phyloP scores from a whole-genome alignment of 2,888 invertebrate genomes.

The Hermaeophaga mercurialis region DNA sequence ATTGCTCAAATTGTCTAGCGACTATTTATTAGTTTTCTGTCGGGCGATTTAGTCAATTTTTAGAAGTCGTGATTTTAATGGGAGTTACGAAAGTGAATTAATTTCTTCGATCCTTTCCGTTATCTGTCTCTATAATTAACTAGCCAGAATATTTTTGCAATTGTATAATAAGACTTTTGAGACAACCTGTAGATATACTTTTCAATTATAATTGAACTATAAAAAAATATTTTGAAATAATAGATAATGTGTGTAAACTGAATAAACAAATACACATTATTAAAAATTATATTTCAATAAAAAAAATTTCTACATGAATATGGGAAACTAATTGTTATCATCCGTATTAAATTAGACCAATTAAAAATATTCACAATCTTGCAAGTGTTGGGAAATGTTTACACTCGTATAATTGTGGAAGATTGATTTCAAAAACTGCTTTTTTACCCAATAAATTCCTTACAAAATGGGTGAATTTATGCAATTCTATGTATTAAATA shows the following conservation, averaged over 20 bases:
- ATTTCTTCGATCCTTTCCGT: not conserved
- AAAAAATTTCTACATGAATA: slow-evolving; percentile 3
- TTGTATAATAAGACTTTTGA: too few relatives aligned
- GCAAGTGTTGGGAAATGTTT: slow-evolving; percentile 9
- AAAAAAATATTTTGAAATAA: too few relatives aligned
- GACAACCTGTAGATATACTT: too few relatives aligned
- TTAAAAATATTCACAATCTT: slow-evolving; percentile 12
- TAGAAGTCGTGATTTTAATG: slow-evolving; percentile 18
- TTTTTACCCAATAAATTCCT: slow-evolving; percentile 7
- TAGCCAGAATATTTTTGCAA: too few relatives aligned
- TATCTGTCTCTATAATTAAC: not conserved
- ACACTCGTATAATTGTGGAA: slow-evolving; percentile 18
- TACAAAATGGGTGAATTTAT: too few relatives aligned
- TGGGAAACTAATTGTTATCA: slow-evolving; percentile 3
- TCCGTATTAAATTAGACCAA: too few relatives aligned
- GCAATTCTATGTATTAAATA: too few relatives aligned
- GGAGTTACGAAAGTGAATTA: not conserved
- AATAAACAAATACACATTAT: slow-evolving; percentile 5
- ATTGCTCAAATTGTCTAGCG: slow-evolving; percentile 15
- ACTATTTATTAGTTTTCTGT: not conserved
- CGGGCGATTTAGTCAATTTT: slow-evolving; percentile 12
- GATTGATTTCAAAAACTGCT: slow-evolving; percentile 16
- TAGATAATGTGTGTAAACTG: too few relatives aligned
- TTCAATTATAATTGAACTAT: too few relatives aligned
- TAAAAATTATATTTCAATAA: not conserved